phyloP scores from a whole-genome alignment of 2,888 invertebrate genomes.

The Lordiphosa andalusiaca region DNA sequence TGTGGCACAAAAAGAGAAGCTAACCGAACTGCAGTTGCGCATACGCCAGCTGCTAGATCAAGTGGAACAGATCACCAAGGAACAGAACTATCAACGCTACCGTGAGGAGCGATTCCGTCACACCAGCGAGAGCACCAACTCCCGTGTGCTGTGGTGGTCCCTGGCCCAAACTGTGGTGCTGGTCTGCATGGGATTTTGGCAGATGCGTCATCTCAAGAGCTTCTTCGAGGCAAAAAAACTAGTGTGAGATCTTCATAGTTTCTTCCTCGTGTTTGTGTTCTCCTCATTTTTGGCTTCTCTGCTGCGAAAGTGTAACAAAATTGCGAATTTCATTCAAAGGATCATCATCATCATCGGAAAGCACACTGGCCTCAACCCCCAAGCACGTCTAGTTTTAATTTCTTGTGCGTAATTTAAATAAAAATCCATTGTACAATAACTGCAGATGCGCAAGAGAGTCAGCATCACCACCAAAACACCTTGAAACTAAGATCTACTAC shows the following conservation, averaged over 20 bases:
- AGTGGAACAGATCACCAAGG: conserved; percentile 99
- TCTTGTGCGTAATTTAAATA: conserved; percentile 66
- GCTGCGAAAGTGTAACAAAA: conserved; percentile 26
- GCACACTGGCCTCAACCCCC: conserved; percentile 28
- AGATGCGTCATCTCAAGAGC: conserved; percentile 98
- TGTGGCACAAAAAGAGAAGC: conserved; percentile 98
- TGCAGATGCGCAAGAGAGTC: neutral
- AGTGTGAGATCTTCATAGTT: conserved; percentile 81
- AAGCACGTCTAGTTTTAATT: conserved; percentile 56
- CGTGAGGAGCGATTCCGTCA: conserved; percentile 98
- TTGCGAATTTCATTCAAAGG: conserved; percentile 56
- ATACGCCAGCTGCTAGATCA: conserved; percentile 97
- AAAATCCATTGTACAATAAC: conserved; percentile 65
- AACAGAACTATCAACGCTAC: conserved; percentile 99
- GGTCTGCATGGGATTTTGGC: conserved; percentile 97
- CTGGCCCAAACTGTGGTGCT: conserved; percentile 94
- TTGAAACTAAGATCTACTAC: conserved; percentile 4
- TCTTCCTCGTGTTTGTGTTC: conserved; percentile 4
- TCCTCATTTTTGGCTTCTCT: conserved; percentile 20
- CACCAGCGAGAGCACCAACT: conserved; percentile 98
- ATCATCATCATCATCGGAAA: conserved; percentile 43
- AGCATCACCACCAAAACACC: neutral
- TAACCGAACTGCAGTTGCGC: conserved; percentile 95
- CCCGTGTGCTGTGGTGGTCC: conserved; percentile 98
- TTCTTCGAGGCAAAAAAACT: conserved; percentile 99